Percentiles rank a stretch among this genome's conserved stretches.
Evolutionary conservation across 1,140 invertebrate species (phyloP).

Genomic region (Heterodera schachtii): DNA sequence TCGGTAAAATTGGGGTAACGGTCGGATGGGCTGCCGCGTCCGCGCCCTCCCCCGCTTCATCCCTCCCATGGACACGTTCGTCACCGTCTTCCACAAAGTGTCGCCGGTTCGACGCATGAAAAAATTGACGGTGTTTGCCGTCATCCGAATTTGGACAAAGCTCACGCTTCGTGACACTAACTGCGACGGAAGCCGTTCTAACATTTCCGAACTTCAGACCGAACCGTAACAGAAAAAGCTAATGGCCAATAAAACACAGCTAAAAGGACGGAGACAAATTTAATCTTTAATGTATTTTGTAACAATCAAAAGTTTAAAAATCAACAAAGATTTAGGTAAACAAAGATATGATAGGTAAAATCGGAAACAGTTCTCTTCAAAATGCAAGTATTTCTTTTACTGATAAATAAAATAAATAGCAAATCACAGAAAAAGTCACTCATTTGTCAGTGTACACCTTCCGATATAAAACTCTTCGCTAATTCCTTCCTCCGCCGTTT

Average conservation of each 20-base stretch:
- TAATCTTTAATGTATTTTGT: too few species aligned
- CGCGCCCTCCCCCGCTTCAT: slow-evolving; percentile 88
- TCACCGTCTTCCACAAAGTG: slow-evolving; percentile 88
- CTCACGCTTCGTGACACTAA: not conserved
- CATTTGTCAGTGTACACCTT: too few species aligned
- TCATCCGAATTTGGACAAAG: slow-evolving; percentile 17
- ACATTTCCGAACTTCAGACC: not conserved
- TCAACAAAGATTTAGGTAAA: too few species aligned
- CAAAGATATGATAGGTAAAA: too few species aligned
- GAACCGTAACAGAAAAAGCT: not conserved
- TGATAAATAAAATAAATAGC: too few species aligned
- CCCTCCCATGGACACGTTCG: slow-evolving; percentile 91
- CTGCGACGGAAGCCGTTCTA: not conserved
- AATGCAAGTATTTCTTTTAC: too few species aligned
- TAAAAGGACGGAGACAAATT: too few species aligned
- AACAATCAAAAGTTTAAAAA: too few species aligned
- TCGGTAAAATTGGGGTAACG: slow-evolving; percentile 86
- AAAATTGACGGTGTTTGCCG: slow-evolving; percentile 63
- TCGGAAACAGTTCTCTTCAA: too few species aligned
- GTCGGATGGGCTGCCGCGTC: slow-evolving; percentile 76
- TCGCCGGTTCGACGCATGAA: slow-evolving; percentile 71
- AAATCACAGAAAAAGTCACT: too few species aligned
- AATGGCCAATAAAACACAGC: too few species aligned
- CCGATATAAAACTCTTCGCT: not conserved
- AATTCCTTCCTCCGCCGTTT: slow-evolving; percentile 4